phyloP scores from a whole-genome alignment of 2,888 invertebrate genomes.

The Onthophagus sagittarius region DNA sequence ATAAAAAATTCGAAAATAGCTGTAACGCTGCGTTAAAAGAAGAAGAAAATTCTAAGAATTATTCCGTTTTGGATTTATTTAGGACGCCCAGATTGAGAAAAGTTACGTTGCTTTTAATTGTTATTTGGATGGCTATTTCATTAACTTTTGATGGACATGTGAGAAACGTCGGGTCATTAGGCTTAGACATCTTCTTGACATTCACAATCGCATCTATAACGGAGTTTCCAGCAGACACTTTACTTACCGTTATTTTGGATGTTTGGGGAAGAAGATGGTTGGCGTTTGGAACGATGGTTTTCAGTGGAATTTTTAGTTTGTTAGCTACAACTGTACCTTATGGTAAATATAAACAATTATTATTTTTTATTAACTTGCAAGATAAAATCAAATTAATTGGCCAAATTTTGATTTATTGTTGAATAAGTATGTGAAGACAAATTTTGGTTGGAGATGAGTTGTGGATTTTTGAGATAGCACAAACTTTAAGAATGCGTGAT shows the following conservation, averaged over 20 bases:
- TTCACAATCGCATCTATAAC: slow-evolving; percentile 82
- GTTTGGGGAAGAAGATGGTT: slow-evolving; percentile 83
- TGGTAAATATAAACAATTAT: slow-evolving; percentile 50
- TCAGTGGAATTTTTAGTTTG: slow-evolving; percentile 77
- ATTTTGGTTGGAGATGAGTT: no score
- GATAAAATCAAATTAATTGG: no score
- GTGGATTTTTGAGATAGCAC: no score
- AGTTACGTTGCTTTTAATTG: slow-evolving; percentile 71
- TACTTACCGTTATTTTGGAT: slow-evolving; percentile 72
- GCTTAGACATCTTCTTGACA: slow-evolving; percentile 74
- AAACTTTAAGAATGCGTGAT: no score
- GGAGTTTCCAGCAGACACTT: slow-evolving; percentile 79
- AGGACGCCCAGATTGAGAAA: slow-evolving; percentile 71
- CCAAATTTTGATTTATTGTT: no score
- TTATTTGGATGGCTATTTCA: slow-evolving; percentile 89
- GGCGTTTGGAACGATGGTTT: slow-evolving; percentile 76
- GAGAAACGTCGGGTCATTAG: slow-evolving; percentile 79
- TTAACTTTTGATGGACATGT: slow-evolving; percentile 86
- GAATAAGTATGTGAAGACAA: no score
- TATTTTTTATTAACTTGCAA: no score
- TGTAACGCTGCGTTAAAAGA: slow-evolving; percentile 67
- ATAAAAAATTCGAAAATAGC: slow-evolving; percentile 67
- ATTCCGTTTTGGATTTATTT: slow-evolving; percentile 79
- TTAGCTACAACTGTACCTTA: slow-evolving; percentile 71
- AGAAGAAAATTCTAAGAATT: slow-evolving; percentile 65